Evolutionary conservation across 2,888 invertebrate genomes (phyloP).

Genomic region (Drosophila vallismaia): DNA sequence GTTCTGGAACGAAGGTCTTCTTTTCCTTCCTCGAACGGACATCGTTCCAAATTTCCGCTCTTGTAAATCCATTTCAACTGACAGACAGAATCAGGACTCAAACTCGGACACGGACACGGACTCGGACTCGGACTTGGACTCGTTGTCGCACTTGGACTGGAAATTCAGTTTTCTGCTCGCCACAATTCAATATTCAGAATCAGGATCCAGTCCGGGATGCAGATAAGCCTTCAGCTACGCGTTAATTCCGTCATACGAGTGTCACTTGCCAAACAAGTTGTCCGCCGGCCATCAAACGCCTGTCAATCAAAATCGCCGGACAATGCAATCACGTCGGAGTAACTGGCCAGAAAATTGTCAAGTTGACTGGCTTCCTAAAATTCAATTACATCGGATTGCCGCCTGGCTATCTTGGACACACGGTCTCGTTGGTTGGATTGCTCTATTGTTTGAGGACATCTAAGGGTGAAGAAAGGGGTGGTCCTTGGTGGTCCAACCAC

Average conservation of each 20-base stretch:
- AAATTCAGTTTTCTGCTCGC: conserved; percentile 1
- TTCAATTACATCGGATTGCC: conserved; percentile 27
- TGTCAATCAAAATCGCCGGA: conserved; percentile 39
- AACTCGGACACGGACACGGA: too few relatives aligned
- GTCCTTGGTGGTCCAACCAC: not conserved
- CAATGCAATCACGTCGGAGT: conserved; percentile 35
- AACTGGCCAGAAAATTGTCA: conserved; percentile 21
- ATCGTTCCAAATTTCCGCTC: conserved; percentile 46
- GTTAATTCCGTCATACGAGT: conserved; percentile 54
- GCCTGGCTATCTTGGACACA: conserved; percentile 1
- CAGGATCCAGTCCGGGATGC: conserved; percentile 15
- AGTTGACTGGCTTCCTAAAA: conserved; percentile 24
- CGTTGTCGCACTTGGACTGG: not conserved
- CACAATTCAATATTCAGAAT: conserved; percentile 17
- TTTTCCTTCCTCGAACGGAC: conserved; percentile 3
- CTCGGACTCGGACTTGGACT: too few relatives aligned
- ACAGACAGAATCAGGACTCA: not conserved
- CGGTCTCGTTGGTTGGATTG: not conserved
- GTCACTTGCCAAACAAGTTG: conserved; percentile 40
- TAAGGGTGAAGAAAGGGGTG: not conserved
- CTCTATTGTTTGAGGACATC: not conserved
- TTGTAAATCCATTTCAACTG: conserved; percentile 19
- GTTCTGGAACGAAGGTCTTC: not conserved
- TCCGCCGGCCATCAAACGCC: conserved; percentile 37
- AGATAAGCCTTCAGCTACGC: conserved; percentile 27